Evolutionary conservation across 1,140 invertebrate species (phyloP), one percentile per base, ranked within the genome.

Genomic region (Dendroctonus valens): DNA sequence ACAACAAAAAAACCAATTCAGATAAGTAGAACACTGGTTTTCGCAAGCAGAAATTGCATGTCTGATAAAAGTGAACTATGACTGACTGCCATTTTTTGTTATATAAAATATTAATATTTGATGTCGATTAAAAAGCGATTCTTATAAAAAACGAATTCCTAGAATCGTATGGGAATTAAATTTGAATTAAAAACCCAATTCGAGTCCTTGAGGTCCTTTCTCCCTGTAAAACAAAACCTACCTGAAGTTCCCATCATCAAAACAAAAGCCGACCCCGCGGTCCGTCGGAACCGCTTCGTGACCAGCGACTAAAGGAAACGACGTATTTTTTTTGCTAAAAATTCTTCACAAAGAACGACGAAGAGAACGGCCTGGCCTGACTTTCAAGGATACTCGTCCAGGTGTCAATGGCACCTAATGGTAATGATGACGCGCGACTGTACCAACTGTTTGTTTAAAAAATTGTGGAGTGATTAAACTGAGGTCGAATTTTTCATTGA

Each of bases 331-430:
- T 65, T 65, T 52, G 8, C 12, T 52, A 12, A n/a, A 65, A 65
- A 65, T 65, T 65, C 63, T 57, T 65, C 46, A 65, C 63, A 65
- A 65, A 65, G 63, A 65, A 59, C 63, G 62, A 65, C 46, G 54
- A 59, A 65, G 63, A 59, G 63, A 65, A 44, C 54, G 63, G 63
- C 54, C 41, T 39, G 26, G 26, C 42, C 12, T 62, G 54, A 59
- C 63, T 65, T 65, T 65, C 63, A 65, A 65, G 63, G 63, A 65
- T 65, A 65, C 41, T 55, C 63, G 44, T 65, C 63, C 63, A 59
- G 55, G 63, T 65, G 63, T 65, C 63, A 65, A 65, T 65, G 63
- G 63, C 63, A 65, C 63, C 59, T 65, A 53, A 63, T 63, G 63
- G 52, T 65, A 65, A 65, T 58, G 63, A 59, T 65, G 63, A 59